These are phyloP conservation scores for Lytechinus variegatus DNA, from an alignment of 35 echinoderm and acorn worm genomes.

Conservation along the genomic window DNA sequence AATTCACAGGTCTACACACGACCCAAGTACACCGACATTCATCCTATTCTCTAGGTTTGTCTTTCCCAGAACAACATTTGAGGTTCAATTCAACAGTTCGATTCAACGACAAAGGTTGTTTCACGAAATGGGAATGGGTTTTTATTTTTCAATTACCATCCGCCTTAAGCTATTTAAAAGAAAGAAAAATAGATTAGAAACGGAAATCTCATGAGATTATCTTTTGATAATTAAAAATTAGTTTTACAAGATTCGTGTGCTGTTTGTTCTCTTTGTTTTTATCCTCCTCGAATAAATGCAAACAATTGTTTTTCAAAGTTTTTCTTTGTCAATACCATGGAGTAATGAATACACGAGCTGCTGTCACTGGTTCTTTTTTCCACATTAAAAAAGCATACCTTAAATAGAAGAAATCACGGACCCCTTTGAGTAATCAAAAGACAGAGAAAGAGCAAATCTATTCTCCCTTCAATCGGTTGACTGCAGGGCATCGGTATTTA, in stretches of 20 bases:
- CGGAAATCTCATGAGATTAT: not conserved
- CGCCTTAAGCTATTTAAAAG: not conserved
- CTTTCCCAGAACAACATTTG: not conserved
- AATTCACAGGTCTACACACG: too few species aligned
- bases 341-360: not conserved
- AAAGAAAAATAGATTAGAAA: not conserved
- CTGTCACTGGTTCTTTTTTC: not conserved
- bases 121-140: not conserved
- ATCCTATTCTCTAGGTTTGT: too few species aligned
- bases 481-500: not conserved
- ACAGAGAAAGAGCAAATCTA: not conserved
- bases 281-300: not conserved
- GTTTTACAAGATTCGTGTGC: not conserved
- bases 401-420: not conserved
- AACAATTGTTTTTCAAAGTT: not conserved
- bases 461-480: too few species aligned
- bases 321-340: not conserved
- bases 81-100: not conserved
- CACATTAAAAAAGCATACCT: not conserved
- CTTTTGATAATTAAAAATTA: not conserved
- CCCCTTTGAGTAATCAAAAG: not conserved
- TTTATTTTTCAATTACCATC: not conserved
- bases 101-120: not conserved
- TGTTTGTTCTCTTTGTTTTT: not conserved
- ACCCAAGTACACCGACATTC: too few species aligned